Percentiles rank a stretch among this genome's conserved stretches.
Evolutionary conservation across 2,888 invertebrate species (phyloP).

Genomic region (Uropetala carovei): DNA sequence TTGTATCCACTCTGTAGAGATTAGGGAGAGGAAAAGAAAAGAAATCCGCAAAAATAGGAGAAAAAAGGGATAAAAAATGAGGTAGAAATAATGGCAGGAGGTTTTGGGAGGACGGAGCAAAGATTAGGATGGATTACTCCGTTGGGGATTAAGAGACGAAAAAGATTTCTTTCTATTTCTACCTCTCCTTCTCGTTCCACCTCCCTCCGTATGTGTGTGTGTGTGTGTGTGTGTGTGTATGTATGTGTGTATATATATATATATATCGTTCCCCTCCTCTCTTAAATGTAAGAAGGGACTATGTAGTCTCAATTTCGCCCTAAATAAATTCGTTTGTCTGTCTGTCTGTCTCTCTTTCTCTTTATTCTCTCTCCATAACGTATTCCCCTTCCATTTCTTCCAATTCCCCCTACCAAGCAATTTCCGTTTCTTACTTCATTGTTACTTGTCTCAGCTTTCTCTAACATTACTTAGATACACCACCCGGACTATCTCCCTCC

Average conservation of each 20-base stretch:
- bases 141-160: neutral
- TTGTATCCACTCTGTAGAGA: conserved; percentile 56
- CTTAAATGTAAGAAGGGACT: too few species aligned
- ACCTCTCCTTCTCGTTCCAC: neutral
- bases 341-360: neutral
- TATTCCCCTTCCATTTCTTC: too few species aligned
- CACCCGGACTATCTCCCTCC: too few species aligned
- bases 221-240: neutral
- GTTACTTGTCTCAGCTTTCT: too few species aligned
- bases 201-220: neutral
- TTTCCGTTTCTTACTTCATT: too few species aligned
- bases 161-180: conserved; percentile 10
- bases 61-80: conserved; percentile 20
- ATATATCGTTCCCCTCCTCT: neutral
- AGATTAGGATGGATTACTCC: conserved; percentile 53
- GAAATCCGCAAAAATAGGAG: neutral
- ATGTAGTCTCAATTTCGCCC: too few species aligned
- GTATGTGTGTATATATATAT: neutral
- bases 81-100: neutral
- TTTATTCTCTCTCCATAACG: too few species aligned
- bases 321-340: too few species aligned
- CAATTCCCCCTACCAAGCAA: too few species aligned
- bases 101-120: neutral
- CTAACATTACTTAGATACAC: too few species aligned
- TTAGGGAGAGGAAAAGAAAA: neutral